Percentiles rank a stretch among this genome's conserved stretches.
These are phyloP conservation scores for Rhadina sibilatrix DNA, from an alignment of 2,113 vertebrate genomes.

Conservation along the genomic window DNA sequence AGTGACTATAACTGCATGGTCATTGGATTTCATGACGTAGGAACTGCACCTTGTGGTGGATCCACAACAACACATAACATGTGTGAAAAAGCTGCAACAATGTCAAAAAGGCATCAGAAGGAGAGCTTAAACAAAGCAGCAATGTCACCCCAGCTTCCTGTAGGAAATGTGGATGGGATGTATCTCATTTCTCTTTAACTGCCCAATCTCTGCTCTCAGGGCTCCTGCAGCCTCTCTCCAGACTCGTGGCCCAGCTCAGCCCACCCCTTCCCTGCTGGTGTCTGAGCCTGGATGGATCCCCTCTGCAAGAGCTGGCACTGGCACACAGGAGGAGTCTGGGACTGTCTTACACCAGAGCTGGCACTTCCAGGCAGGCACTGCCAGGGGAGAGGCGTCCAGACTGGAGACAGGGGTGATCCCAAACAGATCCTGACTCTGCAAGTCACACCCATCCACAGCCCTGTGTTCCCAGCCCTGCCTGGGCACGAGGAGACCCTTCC, in stretches of 20 bases:
- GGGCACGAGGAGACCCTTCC: neutral
- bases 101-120: no score
- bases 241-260: neutral
- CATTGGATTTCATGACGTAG: accelerated
- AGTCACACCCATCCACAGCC: neutral
- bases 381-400: neutral
- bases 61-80: accelerated
- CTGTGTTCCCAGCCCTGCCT: neutral
- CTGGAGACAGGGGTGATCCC: neutral
- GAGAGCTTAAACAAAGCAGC: neutral
- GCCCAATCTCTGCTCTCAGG: neutral
- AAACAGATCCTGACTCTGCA: neutral
- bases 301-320: neutral
- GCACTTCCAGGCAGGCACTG: neutral
- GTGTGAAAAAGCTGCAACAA: neutral
- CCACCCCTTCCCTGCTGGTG: neutral
- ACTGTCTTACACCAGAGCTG: neutral
- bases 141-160: neutral
- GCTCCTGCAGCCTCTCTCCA: neutral
- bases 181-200: neutral
- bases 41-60: accelerated
- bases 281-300: neutral
- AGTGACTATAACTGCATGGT: accelerated
- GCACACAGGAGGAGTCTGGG: neutral
- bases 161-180: neutral